Conservation (phyloP, 2,113 vertebrate species). For the Scophthalmus maximus region DNA sequence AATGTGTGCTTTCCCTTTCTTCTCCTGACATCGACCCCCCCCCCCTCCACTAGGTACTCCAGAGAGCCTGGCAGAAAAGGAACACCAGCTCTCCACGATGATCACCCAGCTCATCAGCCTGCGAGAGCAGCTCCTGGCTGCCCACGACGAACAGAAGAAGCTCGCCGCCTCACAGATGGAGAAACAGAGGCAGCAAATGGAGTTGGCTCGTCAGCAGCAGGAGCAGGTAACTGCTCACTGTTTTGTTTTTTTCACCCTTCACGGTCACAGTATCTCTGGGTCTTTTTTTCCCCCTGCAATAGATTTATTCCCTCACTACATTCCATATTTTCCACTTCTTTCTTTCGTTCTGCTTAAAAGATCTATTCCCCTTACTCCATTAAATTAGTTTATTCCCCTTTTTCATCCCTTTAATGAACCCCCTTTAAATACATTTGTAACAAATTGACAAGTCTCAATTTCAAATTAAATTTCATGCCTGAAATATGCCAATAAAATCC, state of each 20-base stretch:
- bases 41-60: conserved; percentile 89
- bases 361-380: conserved; percentile 6
- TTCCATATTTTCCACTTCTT: neutral
- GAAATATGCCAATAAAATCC: conserved; percentile 69
- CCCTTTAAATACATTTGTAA: conserved; percentile 54
- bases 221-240: conserved; percentile 89
- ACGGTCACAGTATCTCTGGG: neutral
- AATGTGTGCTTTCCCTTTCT: conserved; percentile 17
- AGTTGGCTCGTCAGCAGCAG: conserved; percentile 98
- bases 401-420: conserved; percentile 35
- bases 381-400: conserved; percentile 39
- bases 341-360: conserved; percentile 15
- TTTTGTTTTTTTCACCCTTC: conserved; percentile 17
- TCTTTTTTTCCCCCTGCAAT: neutral
- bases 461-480: conserved; percentile 62
- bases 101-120: conserved; percentile 98
- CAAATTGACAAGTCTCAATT: conserved; percentile 39
- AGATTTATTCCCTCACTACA: neutral
- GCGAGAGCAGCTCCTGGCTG: conserved; percentile 97
- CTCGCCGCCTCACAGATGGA: conserved; percentile 99
- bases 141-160: conserved; percentile 98
- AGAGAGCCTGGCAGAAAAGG: conserved; percentile 98
- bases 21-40: too few species aligned
- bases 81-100: conserved; percentile 98
- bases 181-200: conserved; percentile 99